These are phyloP conservation scores for Rhinella marina DNA, from an alignment of 2,797 vertebrate genomes.

Conservation along the genomic window DNA sequence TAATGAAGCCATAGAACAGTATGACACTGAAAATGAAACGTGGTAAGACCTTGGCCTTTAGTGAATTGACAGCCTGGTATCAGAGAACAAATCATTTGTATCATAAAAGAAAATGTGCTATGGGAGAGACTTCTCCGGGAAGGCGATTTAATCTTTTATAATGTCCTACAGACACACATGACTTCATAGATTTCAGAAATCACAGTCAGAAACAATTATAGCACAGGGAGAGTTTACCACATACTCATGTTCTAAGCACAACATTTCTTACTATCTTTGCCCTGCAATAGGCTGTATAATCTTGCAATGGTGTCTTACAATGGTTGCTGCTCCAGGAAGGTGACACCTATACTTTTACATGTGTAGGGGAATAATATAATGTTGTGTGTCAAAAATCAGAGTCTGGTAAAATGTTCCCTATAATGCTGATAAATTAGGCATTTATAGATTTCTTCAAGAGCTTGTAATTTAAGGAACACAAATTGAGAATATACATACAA, in stretches of 20 bases:
- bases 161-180: constrained; percentile 30
- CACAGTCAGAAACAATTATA: constrained; percentile 39
- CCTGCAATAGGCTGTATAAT: not conserved
- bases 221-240: not conserved
- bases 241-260: constrained; percentile 4
- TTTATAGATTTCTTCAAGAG: no score
- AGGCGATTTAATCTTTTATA: constrained; percentile 53
- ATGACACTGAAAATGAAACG: constrained; percentile 39
- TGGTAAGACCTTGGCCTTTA: constrained; percentile 43
- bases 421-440: no score
- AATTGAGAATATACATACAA: no score
- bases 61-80: constrained; percentile 50
- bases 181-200: constrained; percentile 33
- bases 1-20: constrained; percentile 43
- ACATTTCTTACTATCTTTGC: constrained; percentile 5
- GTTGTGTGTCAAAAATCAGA: no score
- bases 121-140: constrained; percentile 24
- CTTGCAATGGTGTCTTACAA: not conserved
- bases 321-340: not conserved
- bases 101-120: constrained; percentile 53
- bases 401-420: no score
- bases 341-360: not conserved
- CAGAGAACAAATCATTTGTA: constrained; percentile 45
- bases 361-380: no score
- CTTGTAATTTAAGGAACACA: no score